phyloP scores from a whole-genome alignment of 2,797 vertebrate species.

The Streptopelia turtur region DNA sequence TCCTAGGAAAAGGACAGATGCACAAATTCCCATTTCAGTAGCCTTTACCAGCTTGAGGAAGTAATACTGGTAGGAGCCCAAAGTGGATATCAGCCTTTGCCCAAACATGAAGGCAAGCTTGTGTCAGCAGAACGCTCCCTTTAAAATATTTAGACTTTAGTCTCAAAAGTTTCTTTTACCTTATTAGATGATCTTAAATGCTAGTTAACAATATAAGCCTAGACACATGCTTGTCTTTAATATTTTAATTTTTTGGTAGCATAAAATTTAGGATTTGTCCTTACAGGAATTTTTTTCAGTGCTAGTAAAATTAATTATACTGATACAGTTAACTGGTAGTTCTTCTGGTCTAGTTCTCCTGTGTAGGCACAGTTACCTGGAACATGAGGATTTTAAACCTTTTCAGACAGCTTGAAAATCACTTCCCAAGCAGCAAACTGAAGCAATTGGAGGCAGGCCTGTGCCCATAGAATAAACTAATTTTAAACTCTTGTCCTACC shows the following conservation, averaged over 20 bases:
- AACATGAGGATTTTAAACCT: neutral
- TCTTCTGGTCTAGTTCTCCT: neutral
- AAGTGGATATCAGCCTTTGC: neutral
- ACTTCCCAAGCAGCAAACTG: constrained; percentile 1
- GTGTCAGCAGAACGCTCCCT: neutral
- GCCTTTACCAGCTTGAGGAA: constrained; percentile 5
- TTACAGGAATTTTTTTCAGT: neutral
- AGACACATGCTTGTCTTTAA: neutral
- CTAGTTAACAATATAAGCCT: neutral
- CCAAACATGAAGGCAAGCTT: neutral
- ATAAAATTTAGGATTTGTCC: neutral
- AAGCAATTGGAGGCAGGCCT: neutral
- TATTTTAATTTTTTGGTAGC: neutral
- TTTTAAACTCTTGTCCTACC: constrained; percentile 18
- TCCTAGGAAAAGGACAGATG: neutral
- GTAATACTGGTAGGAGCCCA: neutral
- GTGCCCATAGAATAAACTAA: constrained; percentile 1
- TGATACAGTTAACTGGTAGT: neutral
- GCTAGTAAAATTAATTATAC: neutral
- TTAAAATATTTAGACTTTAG: neutral
- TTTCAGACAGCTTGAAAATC: constrained; percentile 22
- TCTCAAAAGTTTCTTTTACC: neutral
- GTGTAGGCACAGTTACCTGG: neutral
- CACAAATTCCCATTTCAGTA: neutral
- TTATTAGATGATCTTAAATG: neutral